Conservation (phyloP, 2,113 vertebrate species). For the Pampusana beccarii region DNA sequence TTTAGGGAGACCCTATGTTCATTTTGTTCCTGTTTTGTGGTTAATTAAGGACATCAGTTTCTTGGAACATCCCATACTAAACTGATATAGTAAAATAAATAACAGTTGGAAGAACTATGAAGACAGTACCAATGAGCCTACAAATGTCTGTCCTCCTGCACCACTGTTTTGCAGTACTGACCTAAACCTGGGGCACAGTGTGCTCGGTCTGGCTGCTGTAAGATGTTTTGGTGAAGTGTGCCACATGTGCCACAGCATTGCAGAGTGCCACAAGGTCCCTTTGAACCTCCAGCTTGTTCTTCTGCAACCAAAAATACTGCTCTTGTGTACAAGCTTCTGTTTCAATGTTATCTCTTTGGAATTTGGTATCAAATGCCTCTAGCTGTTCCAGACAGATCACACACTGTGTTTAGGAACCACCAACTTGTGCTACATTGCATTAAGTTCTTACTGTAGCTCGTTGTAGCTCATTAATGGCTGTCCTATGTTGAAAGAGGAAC, state of each 20-base stretch:
- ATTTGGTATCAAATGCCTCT: not conserved
- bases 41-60: not conserved
- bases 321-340: not conserved
- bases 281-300: not conserved
- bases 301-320: not conserved
- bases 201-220: not conserved
- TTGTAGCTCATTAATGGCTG: not conserved
- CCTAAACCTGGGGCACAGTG: rapidly evolving
- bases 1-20: not conserved
- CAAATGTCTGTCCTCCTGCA: not conserved
- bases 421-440: rapidly evolving
- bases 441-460: not conserved
- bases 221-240: not conserved
- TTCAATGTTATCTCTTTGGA: not conserved
- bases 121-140: not conserved
- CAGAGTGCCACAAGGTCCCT: not conserved
- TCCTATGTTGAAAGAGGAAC: not conserved
- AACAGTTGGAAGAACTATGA: not conserved
- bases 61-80: not conserved
- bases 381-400: not conserved
- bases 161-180: not conserved
- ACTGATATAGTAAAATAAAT: not conserved
- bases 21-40: not conserved
- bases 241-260: rapidly evolving
- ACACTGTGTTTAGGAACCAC: not conserved